A percentile compares a stretch with the other conserved stretches of the same genome.
Conservation (phyloP, 2,113 vertebrate genomes). For the Ardeotis arabs region DNA sequence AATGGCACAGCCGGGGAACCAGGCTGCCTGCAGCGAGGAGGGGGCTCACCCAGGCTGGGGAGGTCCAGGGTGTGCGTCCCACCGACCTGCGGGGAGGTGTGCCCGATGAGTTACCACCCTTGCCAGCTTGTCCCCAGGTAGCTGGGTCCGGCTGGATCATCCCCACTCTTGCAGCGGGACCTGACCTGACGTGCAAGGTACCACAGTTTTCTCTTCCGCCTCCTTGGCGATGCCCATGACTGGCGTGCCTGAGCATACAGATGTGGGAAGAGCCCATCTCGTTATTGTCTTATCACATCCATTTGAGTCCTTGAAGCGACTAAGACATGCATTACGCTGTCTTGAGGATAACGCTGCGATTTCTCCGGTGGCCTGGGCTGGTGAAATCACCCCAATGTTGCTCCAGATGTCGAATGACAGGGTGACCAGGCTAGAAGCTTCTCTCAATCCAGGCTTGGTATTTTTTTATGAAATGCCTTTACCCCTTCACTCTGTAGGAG, state of each 20-base stretch:
- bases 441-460: neutral
- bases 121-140: neutral
- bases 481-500: neutral
- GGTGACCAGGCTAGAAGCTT: neutral
- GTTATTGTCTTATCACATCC: neutral
- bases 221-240: fast-evolving
- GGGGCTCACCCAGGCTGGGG: neutral
- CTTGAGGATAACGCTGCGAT: neutral
- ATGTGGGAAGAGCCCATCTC: neutral
- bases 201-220: neutral
- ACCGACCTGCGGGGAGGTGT: neutral
- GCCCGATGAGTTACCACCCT: neutral
- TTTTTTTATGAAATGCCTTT: neutral
- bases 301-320: neutral
- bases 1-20: neutral
- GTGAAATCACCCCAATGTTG: neutral
- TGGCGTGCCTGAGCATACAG: fast-evolving
- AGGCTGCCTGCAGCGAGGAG: neutral
- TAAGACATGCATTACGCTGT: neutral
- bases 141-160: neutral
- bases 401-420: neutral
- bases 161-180: fast-evolving
- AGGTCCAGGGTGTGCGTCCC: fast-evolving
- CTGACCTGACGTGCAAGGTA: fast-evolving
- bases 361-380: neutral